A percentile compares a stretch with the other conserved stretches of the same genome.
Conservation (phyloP, 2,797 vertebrate species). For the Urosaurus nigricauda region DNA sequence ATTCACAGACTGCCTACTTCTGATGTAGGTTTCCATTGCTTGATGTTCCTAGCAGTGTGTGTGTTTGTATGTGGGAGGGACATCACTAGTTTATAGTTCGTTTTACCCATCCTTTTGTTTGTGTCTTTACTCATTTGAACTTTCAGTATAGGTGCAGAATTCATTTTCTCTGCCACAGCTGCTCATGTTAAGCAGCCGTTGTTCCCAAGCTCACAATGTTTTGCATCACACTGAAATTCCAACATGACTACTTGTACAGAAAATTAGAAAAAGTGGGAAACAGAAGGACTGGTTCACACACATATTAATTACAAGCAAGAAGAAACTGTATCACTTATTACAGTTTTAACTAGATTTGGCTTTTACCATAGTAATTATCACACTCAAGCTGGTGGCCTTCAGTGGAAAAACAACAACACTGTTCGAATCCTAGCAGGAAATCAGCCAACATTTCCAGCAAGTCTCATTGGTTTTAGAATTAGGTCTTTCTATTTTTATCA, state of each 20-base stretch:
- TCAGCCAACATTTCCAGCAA: not conserved
- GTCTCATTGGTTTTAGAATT: not conserved
- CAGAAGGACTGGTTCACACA: not conserved
- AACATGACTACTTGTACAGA: not conserved
- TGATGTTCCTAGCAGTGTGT: not conserved
- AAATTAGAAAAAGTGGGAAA: not conserved
- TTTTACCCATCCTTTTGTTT: not conserved
- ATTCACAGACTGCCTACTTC: too few relatives aligned
- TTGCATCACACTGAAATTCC: not conserved
- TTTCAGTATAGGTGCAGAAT: not conserved
- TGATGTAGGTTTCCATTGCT: too few relatives aligned
- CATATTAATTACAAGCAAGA: not conserved
- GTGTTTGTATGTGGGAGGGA: too few relatives aligned
- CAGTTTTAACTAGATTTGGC: not conserved
- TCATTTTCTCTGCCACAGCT: too few relatives aligned
- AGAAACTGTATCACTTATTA: too few relatives aligned
- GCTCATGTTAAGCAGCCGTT: not conserved
- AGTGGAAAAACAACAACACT: not conserved
- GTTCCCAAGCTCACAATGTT: not conserved
- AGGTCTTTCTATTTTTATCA: not conserved
- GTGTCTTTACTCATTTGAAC: not conserved
- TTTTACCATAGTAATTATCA: not conserved
- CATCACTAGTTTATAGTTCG: too few relatives aligned
- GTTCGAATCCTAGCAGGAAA: not conserved
- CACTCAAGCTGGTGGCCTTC: not conserved